Base-by-base conservation (phyloP, 64 coral and sea anemone species). In the Pachyseris speciosa region DNA sequence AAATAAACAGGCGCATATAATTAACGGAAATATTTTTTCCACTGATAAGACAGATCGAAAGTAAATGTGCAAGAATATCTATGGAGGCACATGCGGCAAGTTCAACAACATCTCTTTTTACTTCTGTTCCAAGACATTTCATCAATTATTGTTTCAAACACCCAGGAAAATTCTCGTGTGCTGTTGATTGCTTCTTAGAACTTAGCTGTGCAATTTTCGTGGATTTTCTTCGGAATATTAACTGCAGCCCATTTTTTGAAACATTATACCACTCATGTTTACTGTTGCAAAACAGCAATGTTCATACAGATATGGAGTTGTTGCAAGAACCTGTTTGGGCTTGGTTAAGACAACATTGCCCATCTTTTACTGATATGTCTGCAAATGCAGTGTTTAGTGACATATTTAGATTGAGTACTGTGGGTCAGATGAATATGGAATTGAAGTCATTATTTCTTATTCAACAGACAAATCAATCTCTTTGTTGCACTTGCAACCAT, bases 111-210 rank as follows among this genome's bases (percentile, higher is more conserved):
- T 47, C 44, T 11, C 44, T 6, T 4, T 47, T 47, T 6, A 47
- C 11, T 47, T 47, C 5, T 47, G 47, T 32, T 85, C 16, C 4
- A 85, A 69, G 25, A 31, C 63, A 88, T 88, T 74, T 74, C 20
- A 37, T 37, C 15, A 88, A 86, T 86, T 86, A 86, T 22, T 86
- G 83, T 44, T 86, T 86, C 50, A 86, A 16, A 0, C 24, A 86
- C 12, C 27, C 83, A 50, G 83, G 83, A 25, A 86, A 40, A 22
- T 88, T 86, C 60, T 88, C 67, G 29, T 88, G 47, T 74, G 85
- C 85, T 72, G 70, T 88, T 88, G 85, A 87, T 33, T 88, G 25
- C 22, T 75, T 88, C 52, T n/a, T 88, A 53, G 85, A 88, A 74
- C 37, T 88, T 30, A 55, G 25, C 71, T 88, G 51, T 88, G 69